These are phyloP conservation scores for Strix uralensis DNA, from an alignment of 2,113 vertebrate species.

Conservation along the genomic window DNA sequence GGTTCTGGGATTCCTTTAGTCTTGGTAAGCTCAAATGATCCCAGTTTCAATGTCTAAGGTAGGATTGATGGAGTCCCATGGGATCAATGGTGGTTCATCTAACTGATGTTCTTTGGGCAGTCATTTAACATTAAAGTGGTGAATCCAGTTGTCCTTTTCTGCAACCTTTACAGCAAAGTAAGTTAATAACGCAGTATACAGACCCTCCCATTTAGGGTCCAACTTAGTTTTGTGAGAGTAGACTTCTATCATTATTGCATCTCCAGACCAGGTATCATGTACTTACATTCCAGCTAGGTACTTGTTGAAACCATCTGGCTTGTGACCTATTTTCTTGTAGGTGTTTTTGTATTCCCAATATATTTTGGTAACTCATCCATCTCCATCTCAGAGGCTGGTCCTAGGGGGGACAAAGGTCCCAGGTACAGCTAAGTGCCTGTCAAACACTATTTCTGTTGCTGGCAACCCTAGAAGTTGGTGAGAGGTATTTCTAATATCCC, in stretches of 20 bases:
- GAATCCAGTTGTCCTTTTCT: not conserved
- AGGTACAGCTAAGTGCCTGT: not conserved
- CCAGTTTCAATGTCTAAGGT: not conserved
- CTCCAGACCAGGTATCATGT: not conserved
- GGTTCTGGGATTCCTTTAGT: not conserved
- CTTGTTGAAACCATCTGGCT: not conserved
- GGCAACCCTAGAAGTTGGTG: not conserved
- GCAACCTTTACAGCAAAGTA: not conserved
- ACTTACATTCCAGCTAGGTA: not conserved
- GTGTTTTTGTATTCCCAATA: not conserved
- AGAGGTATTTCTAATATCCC: not conserved
- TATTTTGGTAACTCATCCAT: not conserved
- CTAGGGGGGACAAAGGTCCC: not conserved
- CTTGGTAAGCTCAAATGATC: not conserved
- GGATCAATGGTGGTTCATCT: not conserved
- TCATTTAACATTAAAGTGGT: not conserved
- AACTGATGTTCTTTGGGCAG: not conserved
- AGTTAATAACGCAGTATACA: not conserved
- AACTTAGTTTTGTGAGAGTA: not conserved
- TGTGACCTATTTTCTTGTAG: not conserved
- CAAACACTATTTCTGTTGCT: not conserved
- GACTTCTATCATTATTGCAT: not conserved
- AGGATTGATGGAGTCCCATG: not conserved
- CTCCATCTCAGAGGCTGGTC: not conserved
- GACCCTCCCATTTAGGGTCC: not conserved